phyloP scores from a whole-genome alignment of 2,797 vertebrate genomes.

The Tenualosa ilisha region DNA sequence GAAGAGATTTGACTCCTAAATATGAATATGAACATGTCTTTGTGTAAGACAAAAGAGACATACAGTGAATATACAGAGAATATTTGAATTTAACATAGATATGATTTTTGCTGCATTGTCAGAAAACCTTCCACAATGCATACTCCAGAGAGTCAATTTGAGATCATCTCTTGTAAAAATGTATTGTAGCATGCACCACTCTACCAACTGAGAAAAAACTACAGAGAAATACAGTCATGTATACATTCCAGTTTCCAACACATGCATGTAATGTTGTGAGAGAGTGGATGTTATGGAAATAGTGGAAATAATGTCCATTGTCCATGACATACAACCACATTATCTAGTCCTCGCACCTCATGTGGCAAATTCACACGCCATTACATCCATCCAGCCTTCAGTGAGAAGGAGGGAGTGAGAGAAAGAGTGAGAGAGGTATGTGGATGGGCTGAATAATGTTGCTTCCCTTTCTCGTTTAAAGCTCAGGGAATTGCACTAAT shows the following conservation, averaged over 20 bases:
- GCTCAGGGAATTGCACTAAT: constrained; percentile 37
- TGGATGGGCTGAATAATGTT: not conserved
- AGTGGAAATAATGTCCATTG: constrained; percentile 42
- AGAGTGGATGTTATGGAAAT: constrained; percentile 30
- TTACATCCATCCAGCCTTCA: constrained; percentile 34
- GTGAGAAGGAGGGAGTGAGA: not conserved
- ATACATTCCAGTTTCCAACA: not conserved
- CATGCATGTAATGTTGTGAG: not conserved
- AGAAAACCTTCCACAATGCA: not conserved
- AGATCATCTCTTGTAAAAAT: not conserved
- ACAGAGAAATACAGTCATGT: not conserved
- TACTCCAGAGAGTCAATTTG: not conserved
- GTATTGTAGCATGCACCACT: not conserved
- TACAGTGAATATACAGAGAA: no score
- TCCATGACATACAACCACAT: constrained; percentile 43
- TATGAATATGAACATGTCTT: not conserved
- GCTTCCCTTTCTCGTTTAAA: constrained; percentile 11
- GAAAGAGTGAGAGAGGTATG: not conserved
- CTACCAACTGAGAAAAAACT: not conserved
- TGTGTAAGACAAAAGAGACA: no score
- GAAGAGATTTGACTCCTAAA: not conserved
- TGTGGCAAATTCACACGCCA: constrained; percentile 44
- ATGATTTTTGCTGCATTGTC: not conserved
- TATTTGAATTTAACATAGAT: not conserved
- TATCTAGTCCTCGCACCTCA: constrained; percentile 34